phyloP scores from a whole-genome alignment of 2,113 vertebrate genomes.

The Neogale vison region DNA sequence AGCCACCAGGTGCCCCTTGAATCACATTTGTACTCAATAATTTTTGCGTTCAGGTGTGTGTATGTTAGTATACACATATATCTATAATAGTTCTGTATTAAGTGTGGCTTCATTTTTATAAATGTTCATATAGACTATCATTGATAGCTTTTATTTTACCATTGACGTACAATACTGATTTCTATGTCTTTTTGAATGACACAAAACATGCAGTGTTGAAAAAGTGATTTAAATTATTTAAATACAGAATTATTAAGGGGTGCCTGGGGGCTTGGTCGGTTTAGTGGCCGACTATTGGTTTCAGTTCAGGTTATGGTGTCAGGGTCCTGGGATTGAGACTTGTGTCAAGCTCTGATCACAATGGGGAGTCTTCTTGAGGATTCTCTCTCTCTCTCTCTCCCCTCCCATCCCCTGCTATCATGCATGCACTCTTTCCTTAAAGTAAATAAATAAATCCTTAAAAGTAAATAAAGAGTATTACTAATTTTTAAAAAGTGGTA shows the following conservation, averaged over 20 bases:
- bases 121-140: not conserved
- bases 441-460: not conserved
- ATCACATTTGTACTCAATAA: not conserved
- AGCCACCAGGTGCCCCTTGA: not conserved
- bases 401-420: not conserved
- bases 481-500: slow-evolving; percentile 2
- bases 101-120: not conserved
- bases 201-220: not conserved
- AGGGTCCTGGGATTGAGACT: not conserved
- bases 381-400: not conserved
- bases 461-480: not conserved
- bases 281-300: not conserved
- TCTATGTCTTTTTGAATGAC: not conserved
- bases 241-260: not conserved
- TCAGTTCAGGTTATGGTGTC: not conserved
- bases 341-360: not conserved
- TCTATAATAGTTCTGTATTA: not conserved
- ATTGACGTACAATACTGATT: not conserved
- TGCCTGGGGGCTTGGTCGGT: not conserved
- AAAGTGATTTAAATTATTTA: not conserved
- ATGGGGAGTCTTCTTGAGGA: not conserved
- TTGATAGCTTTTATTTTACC: not conserved
- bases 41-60: not conserved
- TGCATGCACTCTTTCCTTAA: not conserved
- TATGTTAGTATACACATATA: not conserved